Evolutionary conservation across 1,140 invertebrate species (phyloP).

Genomic region (Ganaspis sp.): DNA sequence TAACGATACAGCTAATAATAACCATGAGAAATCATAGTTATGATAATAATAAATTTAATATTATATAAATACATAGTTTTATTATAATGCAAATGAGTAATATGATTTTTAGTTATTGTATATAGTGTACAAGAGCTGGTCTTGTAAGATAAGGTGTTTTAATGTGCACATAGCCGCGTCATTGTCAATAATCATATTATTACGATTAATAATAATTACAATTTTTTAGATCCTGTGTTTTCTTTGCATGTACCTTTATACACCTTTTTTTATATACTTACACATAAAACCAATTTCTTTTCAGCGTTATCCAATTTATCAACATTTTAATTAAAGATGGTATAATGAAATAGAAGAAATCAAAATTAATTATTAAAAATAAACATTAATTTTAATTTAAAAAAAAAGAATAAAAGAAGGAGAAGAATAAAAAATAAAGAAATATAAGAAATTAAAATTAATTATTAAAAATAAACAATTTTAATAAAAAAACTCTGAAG

Average conservation of each 20-base stretch:
- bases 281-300: too few species aligned
- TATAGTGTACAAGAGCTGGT: conserved; percentile 78
- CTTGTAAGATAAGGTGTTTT: conserved; percentile 80
- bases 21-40: conserved; percentile 55
- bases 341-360: too few species aligned
- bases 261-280: too few species aligned
- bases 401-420: too few species aligned
- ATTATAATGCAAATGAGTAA: conserved; percentile 71
- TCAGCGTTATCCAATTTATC: too few species aligned
- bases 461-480: too few species aligned
- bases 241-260: background rate
- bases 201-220: conserved; percentile 77
- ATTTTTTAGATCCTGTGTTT: conserved; percentile 64
- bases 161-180: conserved; percentile 79
- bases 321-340: too few species aligned
- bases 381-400: too few species aligned
- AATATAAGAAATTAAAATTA: too few species aligned
- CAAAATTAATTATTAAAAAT: too few species aligned
- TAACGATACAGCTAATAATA: conserved; percentile 56
- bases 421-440: too few species aligned
- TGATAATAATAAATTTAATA: conserved; percentile 66
- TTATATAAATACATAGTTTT: conserved; percentile 72
- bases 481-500: too few species aligned
- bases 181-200: conserved; percentile 78
- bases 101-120: conserved; percentile 76